Conservation (phyloP, 2,113 vertebrate species). For the Myodes glareolus region DNA sequence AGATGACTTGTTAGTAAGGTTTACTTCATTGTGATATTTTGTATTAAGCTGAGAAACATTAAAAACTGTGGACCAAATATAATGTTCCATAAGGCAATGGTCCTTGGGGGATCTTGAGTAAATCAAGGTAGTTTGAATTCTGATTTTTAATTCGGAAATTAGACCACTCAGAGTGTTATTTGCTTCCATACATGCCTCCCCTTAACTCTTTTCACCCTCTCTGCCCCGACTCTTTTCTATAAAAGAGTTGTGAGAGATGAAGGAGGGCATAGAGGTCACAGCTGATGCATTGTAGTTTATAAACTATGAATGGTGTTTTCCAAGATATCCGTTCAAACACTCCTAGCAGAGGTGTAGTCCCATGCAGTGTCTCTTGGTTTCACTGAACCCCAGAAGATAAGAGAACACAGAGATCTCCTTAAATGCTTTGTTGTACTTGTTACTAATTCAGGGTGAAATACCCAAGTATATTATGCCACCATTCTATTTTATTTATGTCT, state of each 20-base stretch:
- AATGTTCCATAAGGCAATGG: not conserved
- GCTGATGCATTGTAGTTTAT: no score
- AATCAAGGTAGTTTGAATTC: not conserved
- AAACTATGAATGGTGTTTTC: no score
- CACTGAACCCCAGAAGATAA: not conserved
- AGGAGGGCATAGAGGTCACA: no score
- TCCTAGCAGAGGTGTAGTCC: not conserved
- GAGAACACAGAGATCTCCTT: not conserved
- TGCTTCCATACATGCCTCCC: not conserved
- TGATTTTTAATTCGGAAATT: not conserved
- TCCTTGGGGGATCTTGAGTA: not conserved
- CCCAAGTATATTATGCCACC: slow-evolving; percentile 66
- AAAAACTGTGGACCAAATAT: not conserved
- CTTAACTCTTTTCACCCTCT: no score
- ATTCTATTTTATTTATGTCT: slow-evolving; percentile 79
- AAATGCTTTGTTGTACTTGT: not conserved
- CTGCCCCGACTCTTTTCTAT: not conserved
- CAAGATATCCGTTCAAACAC: no score
- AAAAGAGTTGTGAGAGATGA: no score
- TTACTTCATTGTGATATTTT: not conserved
- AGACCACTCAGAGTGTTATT: not conserved
- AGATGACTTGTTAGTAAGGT: slow-evolving; percentile 3
- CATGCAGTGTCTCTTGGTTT: not conserved
- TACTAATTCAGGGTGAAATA: not conserved
- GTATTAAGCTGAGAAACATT: not conserved